Base-by-base conservation (phyloP, 2,113 vertebrate species). In the Panthera leo region DNA sequence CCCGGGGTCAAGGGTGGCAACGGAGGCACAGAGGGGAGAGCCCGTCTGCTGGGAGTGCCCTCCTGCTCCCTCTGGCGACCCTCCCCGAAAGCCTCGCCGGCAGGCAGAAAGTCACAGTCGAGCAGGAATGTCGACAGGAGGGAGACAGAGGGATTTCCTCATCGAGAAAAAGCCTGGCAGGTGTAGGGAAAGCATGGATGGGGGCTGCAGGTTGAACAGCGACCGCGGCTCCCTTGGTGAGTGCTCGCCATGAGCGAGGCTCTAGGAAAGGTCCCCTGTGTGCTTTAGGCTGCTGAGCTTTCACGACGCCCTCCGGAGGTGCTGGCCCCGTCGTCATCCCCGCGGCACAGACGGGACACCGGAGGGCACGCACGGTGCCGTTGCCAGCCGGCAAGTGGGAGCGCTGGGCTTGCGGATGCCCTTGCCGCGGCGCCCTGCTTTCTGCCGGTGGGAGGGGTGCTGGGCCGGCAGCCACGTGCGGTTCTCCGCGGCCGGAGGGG, bases 171-270 rank as follows among this genome's bases (percentile, higher is more conserved):
- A 10, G 27, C 48, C n/a, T 15, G 45, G 6, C 14, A 63, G 34
- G 70, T 48, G 2, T 29, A 31, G 36, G 9, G 67, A 39, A 18
- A 2, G 45, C 11, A 14, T 39, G 45, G 25, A 1, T 31, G 18
- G 9, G 29, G n/a, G 55, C 1, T 45, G 31, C 2, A 67, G 31
- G 36, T 36, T 18, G 7, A 8, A 10, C 10, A 1, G 39, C 25
- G 36, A 48, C 39, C 11, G 2, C 1, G 5, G 42, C 76, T 70
- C 70, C 58, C 6, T 23, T 31, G 61, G n/a, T 11, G 36, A 68
- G 42, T 13, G n/a, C 7, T 21, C 23, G 2, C 42, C 16, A 0
- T 0, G 0, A 16, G 53, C 48, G 1, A 4, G 78, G 2, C 42
- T 15, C 55, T 34, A 5, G 19, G 36, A 31, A 25, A 34, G 31